Conservation (phyloP, 2,113 vertebrate genomes). For the Emberiza fucata region DNA sequence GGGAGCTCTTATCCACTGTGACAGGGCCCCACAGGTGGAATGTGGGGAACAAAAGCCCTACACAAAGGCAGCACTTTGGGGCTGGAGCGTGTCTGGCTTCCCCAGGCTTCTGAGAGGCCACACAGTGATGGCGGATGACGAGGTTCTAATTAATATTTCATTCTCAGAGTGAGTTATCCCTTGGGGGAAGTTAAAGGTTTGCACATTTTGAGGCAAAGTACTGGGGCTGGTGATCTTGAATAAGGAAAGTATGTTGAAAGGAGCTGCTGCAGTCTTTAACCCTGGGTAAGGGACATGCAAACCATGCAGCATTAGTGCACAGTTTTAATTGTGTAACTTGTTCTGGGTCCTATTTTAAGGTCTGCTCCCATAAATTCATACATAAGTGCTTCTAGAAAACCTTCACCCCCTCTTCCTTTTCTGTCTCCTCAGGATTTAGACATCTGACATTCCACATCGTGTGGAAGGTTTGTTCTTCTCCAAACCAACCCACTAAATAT, state of each 20-base stretch:
- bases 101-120: conserved; percentile 4
- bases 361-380: not conserved
- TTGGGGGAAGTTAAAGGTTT: conserved; percentile 35
- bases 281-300: not conserved
- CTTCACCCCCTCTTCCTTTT: not conserved
- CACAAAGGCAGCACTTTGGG: conserved; percentile 32
- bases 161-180: conserved; percentile 15
- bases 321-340: not conserved
- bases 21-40: conserved; percentile 36
- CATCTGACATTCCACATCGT: not conserved
- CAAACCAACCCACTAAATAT: conserved; percentile 7
- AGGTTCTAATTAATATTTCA: conserved; percentile 38
- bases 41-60: conserved; percentile 45
- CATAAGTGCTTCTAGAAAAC: not conserved
- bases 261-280: conserved; percentile 26
- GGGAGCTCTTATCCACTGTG: conserved; percentile 4
- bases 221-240: not conserved
- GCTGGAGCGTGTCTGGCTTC: not conserved
- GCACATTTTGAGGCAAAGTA: not conserved
- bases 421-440: not conserved
- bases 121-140: not conserved
- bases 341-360: not conserved
- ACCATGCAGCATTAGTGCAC: not conserved
- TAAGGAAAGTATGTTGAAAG: conserved; percentile 25
- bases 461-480: not conserved